Base-by-base conservation (phyloP, 2,888 invertebrate genomes). In the Balanococcus diminutus region DNA sequence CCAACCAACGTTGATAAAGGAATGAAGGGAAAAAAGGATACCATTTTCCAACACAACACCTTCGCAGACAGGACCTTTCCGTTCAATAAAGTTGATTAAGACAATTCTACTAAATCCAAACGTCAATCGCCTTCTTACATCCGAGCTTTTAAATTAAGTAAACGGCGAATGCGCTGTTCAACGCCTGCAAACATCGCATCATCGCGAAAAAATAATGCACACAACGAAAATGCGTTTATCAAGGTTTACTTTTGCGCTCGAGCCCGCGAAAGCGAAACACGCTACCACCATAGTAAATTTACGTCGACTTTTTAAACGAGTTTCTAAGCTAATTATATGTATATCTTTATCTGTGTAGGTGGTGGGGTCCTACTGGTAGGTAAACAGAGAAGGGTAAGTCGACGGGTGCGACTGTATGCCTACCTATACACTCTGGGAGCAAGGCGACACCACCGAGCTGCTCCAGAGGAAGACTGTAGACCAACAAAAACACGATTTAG, bases 111-210 rank as follows among this genome's bases (percentile, higher is more conserved):
- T 67, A 67, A 67, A 67, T 67, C 61, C 61, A 67, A 67, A 67
- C 61, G 61, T 67, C 61, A 67, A 28, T 28, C 11, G 28, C 14
- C 28, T 67, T 67, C 22, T 67, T 28, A 67, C 46, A 67, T 67
- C 61, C 25, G 25, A 67, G 61, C 61, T 67, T 67, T 67, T 67
- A 67, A n/a, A 67, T 67, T 67, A 67, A 67, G 61, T 67, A 67
- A 67, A 67, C 61, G 61, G 11, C 61, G 11, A 67, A 67, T n/a
- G n/a, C 61, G 61, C 28, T 67, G 61, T 25, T 67, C 11, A 67
- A 28, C 61, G 22, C 25, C 61, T 67, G 61, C 28, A 67, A 28
- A 22, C 61, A 67, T 67, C 14, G 9, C 61, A 67, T 67, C 14
- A 67, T 25, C 4, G 11, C 28, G 61, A 67, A 67, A 67, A 67